A percentile compares a stretch with the other conserved stretches of the same genome.
These are phyloP conservation scores for Heliothis peltigera DNA, from an alignment of 2,888 invertebrate genomes.

Conservation along the genomic window DNA sequence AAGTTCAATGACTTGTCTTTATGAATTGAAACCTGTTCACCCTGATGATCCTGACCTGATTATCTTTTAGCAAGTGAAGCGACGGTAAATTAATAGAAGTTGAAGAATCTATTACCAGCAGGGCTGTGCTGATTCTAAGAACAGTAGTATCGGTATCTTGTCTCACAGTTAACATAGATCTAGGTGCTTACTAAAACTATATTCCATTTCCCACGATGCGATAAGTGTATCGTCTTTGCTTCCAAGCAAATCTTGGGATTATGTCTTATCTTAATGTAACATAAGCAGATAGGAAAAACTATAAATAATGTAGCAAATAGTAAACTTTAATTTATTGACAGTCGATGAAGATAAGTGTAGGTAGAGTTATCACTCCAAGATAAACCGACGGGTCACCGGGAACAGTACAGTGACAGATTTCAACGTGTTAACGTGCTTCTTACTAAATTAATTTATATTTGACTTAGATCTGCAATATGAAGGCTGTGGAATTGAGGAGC, in stretches of 20 bases:
- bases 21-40: too few species aligned
- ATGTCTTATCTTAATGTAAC: slow-evolving; percentile 34
- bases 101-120: too few species aligned
- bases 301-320: slow-evolving; percentile 27
- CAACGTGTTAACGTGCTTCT: slow-evolving; percentile 55
- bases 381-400: slow-evolving; percentile 66
- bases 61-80: too few species aligned
- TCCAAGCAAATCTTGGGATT: slow-evolving; percentile 16
- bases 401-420: slow-evolving; percentile 64
- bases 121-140: too few species aligned
- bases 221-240: slow-evolving; percentile 15
- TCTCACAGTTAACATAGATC: too few species aligned
- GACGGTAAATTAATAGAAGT: too few species aligned
- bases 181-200: neutral
- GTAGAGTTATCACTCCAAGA: slow-evolving; percentile 69
- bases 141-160: too few species aligned
- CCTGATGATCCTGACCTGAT: too few species aligned
- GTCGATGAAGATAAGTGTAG: slow-evolving; percentile 73
- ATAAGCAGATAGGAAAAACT: slow-evolving; percentile 24
- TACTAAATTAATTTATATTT: slow-evolving; percentile 19
- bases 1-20: slow-evolving; percentile 68
- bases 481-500: slow-evolving; percentile 75
- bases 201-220: slow-evolving; percentile 21
- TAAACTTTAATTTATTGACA: slow-evolving; percentile 71
- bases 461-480: slow-evolving; percentile 58